Evolutionary conservation across 2,113 vertebrate genomes (phyloP).

Genomic region (Laticauda colubrina): DNA sequence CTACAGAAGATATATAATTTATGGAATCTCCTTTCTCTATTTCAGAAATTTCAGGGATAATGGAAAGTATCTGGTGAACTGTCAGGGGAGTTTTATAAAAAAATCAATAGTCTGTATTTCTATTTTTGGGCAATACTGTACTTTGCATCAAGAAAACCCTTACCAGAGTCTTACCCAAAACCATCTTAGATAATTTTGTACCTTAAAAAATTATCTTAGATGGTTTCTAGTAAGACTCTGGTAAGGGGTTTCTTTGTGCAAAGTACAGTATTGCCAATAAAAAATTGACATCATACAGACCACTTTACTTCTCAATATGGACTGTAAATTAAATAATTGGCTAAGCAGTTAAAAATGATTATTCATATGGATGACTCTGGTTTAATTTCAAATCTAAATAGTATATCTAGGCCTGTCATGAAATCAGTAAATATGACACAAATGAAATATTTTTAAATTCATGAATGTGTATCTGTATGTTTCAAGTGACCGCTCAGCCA

Average conservation of each 20-base stretch:
- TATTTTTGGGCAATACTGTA: too few relatives aligned
- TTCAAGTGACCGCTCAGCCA: neutral
- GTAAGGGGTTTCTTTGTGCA: too few relatives aligned
- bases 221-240: too few relatives aligned
- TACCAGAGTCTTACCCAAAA: too few relatives aligned
- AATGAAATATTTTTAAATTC: neutral
- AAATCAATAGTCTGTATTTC: too few relatives aligned
- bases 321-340: neutral
- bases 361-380: neutral
- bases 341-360: neutral
- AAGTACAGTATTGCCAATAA: neutral
- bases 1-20: too few relatives aligned
- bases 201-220: neutral
- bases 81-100: too few relatives aligned
- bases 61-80: too few relatives aligned
- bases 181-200: neutral
- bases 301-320: neutral
- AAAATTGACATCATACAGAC: neutral
- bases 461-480: neutral
- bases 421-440: neutral
- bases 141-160: too few relatives aligned
- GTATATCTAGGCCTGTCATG: neutral
- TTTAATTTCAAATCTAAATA: neutral
- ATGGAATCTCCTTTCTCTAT: too few relatives aligned
- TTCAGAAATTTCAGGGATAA: too few relatives aligned